Evolutionary conservation across 2,113 vertebrate species (phyloP), one percentile per base, ranked within the genome.

Genomic region (Sarotherodon lohbergeri): DNA sequence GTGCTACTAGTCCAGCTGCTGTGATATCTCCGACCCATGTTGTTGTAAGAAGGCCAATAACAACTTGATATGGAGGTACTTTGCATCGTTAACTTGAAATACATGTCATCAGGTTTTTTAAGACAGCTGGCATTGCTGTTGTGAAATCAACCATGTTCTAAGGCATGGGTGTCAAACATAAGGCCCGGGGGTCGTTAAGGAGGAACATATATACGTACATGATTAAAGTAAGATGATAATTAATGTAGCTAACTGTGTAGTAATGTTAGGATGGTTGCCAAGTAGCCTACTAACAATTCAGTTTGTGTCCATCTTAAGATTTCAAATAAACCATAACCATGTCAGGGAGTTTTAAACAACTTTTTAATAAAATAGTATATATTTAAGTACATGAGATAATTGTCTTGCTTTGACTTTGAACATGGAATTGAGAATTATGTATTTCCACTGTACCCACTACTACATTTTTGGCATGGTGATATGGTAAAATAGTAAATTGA

Each of bases 351-450:
- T 29, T 76, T 48, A 76, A 48, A 48, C 24, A 46, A 48, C 68
- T 48, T 48, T 46, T 73, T 3, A 10, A 48, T 73, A 73, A 73
- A 43, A 9, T 1, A 73, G 9, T 73, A 16, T 1, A 48, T 73
- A 46, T 73, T 73, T 48, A 48, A 46, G 14, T 73, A 1, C 8
- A 29, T 46, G 68, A 12, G 1, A 73, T 66, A 66, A 36, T 66
- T n/a, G 32, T 36, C 61, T 66, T 66, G 17, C 61, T 66, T 66
- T 66, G 61, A n/a, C 32, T 66, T 66, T 66, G 61, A 66, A 12
- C 17, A 36, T 66, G 61, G 2, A 36, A 36, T 66, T 66, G 32
- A 36, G 32, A 66, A 36, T 66, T 66, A n/a, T 36, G 61, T 36
- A 66, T 66, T 66, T 36, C 61, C 2, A 66, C 61, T 66, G 61